Evolutionary conservation across 2,113 vertebrate species (phyloP), one percentile per base, ranked within the genome.

Genomic region (Danionella cerebrum): DNA sequence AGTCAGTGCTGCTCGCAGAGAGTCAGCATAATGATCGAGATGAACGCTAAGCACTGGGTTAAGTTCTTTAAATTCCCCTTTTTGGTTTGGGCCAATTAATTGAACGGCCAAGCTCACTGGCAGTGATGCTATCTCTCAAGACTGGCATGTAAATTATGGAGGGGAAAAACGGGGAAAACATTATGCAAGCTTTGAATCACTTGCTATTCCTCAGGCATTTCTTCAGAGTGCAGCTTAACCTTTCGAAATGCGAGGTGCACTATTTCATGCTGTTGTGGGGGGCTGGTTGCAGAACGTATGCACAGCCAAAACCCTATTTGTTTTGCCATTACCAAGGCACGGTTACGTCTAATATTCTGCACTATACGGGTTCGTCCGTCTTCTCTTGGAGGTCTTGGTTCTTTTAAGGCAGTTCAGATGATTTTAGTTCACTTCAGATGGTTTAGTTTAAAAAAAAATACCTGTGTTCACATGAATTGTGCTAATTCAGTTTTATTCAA

Each of bases 81-180:
- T 4, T 35, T 55, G 38, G 33, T 54, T 70, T 52, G 6, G 11
- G 22, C 41, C 48, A 27, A 41, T 45, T 63, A 54, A 50, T 69
- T 73, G 64, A 69, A 55, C 55, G 45, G 35, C 13, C 33, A 16
- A 27, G 50, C 42, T 31, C 44, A 25, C 69, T 57, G 24, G n/a
- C 53, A 38, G 10, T 53, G 6, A 55, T 50, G 57, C 48, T 41
- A 44, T 25, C 51, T 25, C 24, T 68, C 18, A 27, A 55, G 50
- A 57, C 24, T 5, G 2, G 48, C 48, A 62, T 3, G 54, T 64
- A 50, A 57, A 73, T 69, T 42, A 19, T 47, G 3, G 29, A 31
- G 10, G 47, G 52, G 29, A 21, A 24, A 60, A 55, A 45, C 35
- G 22, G 24, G 48, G 22, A 55, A 63, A 73, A 63, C 16, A 57